Percentiles rank a stretch among this genome's conserved stretches.
phyloP scores from a whole-genome alignment of 2,888 invertebrate species.

The Drosophila trichaetosa region DNA sequence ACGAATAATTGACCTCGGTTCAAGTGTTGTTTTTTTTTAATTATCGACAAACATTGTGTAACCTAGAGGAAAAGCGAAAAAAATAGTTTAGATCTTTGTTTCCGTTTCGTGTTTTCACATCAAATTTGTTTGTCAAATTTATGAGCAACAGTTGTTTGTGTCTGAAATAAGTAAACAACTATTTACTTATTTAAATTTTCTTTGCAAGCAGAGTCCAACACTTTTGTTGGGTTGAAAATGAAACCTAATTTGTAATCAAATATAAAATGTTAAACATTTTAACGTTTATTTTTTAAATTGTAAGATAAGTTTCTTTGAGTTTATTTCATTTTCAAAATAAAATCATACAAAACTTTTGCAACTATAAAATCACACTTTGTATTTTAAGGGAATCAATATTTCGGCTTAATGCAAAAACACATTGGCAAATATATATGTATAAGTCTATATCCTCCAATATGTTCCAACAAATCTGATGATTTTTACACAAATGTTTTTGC shows the following conservation, averaged over 20 bases:
- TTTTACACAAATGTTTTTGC: conserved; percentile 51
- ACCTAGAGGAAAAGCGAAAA: not conserved
- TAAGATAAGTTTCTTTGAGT: not conserved
- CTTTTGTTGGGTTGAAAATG: not conserved
- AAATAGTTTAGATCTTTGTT: conserved; percentile 42
- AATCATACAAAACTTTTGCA: not conserved
- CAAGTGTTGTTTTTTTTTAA: conserved; percentile 59
- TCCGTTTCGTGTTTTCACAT: conserved; percentile 37
- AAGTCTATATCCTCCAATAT: not conserved
- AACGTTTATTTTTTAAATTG: not conserved
- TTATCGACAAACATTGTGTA: conserved; percentile 38
- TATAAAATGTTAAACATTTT: no score
- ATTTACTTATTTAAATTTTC: conserved; percentile 39
- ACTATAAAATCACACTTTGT: not conserved
- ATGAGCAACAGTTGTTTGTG: conserved; percentile 72
- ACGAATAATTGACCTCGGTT: conserved; percentile 59
- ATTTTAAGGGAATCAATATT: conserved; percentile 29
- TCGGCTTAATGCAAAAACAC: not conserved
- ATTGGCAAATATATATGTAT: no score
- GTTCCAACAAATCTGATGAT: conserved; percentile 54
- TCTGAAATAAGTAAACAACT: conserved; percentile 11
- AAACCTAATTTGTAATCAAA: not conserved
- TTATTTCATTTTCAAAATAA: not conserved
- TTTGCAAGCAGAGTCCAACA: not conserved
- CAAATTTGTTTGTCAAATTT: conserved; percentile 57